Conservation (phyloP, 2,888 invertebrate genomes). For the Eretmocerus hayati region DNA sequence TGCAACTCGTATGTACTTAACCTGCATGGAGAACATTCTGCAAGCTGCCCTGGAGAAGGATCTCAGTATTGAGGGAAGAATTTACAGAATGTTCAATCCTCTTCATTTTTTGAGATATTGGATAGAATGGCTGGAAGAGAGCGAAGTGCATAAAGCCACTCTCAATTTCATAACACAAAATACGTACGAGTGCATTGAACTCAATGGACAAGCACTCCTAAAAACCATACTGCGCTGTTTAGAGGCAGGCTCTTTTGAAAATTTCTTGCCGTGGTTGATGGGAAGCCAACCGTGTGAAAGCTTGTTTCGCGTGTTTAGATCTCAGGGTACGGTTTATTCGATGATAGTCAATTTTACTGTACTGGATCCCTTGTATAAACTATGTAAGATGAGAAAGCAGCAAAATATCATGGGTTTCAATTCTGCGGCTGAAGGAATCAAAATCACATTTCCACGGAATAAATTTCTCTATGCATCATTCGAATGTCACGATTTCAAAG, state of each 20-base stretch:
- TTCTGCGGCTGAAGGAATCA: background rate
- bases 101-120: background rate
- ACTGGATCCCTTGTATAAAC: background rate
- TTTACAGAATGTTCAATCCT: too few species aligned
- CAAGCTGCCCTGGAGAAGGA: background rate
- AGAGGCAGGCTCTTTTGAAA: background rate
- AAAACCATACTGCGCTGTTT: background rate
- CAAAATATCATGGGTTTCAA: background rate
- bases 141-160: background rate
- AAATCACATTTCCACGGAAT: background rate
- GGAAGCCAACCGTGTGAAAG: constrained; percentile 4
- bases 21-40: background rate
- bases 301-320: constrained; percentile 1
- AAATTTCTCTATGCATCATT: background rate
- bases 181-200: constrained; percentile 1
- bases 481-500: too few species aligned
- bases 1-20: constrained; percentile 16
- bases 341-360: constrained; percentile 2
- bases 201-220: constrained; percentile 1
- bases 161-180: constrained; percentile 2
- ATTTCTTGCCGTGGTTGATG: constrained; percentile 1
- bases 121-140: background rate
- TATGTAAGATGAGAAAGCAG: background rate
- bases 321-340: background rate
- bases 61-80: background rate